Conservation (phyloP, 2,888 invertebrate species). For the Drosophila infuscata region DNA sequence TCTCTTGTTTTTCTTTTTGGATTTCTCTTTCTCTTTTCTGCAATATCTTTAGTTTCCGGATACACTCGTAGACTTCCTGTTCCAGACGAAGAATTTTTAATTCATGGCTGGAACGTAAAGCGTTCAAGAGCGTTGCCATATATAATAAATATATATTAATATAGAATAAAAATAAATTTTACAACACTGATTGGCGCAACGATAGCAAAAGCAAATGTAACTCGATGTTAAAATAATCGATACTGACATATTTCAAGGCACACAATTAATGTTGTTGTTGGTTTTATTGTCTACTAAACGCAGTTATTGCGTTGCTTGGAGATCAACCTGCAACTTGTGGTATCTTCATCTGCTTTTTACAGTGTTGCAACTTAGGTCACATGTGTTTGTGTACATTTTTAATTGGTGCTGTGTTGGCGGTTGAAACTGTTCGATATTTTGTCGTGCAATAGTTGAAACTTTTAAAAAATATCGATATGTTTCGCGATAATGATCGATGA, state of each 20-base stretch:
- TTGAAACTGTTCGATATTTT: neutral
- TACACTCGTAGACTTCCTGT: conserved; percentile 24
- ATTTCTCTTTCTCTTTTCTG: neutral
- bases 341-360: neutral
- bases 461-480: neutral
- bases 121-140: conserved; percentile 12
- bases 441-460: neutral
- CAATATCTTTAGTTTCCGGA: neutral
- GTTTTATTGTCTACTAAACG: too few relatives aligned
- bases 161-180: neutral
- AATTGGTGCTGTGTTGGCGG: neutral
- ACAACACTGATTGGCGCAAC: neutral
- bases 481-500: neutral
- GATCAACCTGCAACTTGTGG: neutral
- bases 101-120: conserved; percentile 10
- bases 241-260: neutral
- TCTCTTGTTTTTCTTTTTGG: neutral
- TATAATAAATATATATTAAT: too few relatives aligned
- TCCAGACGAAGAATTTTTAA: conserved; percentile 29
- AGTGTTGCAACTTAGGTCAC: neutral
- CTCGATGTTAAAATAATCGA: neutral
- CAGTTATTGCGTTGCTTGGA: too few relatives aligned
- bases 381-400: too few relatives aligned
- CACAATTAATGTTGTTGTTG: neutral
- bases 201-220: neutral